Conservation (phyloP, 2,888 invertebrate genomes). For the Coelopa pilipes region DNA sequence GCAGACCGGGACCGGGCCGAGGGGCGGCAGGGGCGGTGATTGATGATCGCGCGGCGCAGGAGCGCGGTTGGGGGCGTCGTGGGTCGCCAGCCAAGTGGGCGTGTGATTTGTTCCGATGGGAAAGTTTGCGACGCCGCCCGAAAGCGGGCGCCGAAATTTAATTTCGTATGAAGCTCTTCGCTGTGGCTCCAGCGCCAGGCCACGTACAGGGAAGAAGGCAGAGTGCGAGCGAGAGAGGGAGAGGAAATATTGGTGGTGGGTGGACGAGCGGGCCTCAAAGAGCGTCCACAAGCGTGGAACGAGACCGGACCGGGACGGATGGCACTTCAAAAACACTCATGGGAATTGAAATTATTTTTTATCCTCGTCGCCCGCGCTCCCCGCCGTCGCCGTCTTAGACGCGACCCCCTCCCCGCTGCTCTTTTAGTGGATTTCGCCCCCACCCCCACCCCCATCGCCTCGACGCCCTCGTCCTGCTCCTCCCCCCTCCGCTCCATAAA, state of each 20-base stretch:
- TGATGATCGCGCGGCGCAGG: constrained; percentile 9
- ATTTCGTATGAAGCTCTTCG: background rate
- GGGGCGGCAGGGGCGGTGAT: background rate
- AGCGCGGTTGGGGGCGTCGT: background rate
- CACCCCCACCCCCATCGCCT: background rate
- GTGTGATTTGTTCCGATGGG: background rate
- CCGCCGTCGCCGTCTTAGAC: background rate
- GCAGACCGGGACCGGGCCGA: background rate
- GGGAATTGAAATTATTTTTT: constrained; percentile 16
- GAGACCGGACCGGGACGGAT: too few species aligned
- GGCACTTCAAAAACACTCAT: constrained; percentile 9
- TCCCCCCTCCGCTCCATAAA: too few species aligned
- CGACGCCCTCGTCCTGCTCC: background rate
- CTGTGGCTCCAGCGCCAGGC: background rate
- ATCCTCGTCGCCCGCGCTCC: background rate
- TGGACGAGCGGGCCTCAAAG: background rate
- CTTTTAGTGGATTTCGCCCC: constrained; percentile 18
- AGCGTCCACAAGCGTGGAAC: background rate
- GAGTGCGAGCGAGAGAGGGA: background rate
- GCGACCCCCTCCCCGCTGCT: background rate
- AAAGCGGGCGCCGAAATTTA: background rate
- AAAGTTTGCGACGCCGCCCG: background rate
- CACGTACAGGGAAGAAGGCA: background rate
- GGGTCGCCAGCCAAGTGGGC: background rate
- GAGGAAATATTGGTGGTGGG: background rate